Conservation (phyloP, 2,888 invertebrate genomes). For the Drosophila percnosoma region DNA sequence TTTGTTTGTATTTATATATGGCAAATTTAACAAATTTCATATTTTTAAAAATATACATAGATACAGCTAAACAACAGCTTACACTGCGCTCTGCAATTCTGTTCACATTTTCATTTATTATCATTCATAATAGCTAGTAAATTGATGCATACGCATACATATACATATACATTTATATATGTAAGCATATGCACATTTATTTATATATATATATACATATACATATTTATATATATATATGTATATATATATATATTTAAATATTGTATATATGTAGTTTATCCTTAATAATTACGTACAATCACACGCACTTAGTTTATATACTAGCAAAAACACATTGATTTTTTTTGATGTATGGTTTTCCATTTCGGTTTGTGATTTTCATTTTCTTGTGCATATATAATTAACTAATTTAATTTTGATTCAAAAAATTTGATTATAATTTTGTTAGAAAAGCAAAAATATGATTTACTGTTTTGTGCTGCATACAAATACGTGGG, state of each 20-base stretch:
- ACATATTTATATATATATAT: conserved; percentile 31
- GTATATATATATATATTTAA: conserved; percentile 33
- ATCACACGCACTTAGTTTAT: conserved; percentile 76
- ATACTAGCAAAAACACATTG: conserved; percentile 67
- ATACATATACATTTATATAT: conserved; percentile 28
- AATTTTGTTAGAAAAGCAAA: conserved; percentile 45
- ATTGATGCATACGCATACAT: conserved; percentile 47
- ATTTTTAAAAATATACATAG: conserved; percentile 73
- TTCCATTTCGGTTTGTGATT: conserved; percentile 23
- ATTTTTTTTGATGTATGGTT: conserved; percentile 31
- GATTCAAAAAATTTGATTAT: conserved; percentile 9
- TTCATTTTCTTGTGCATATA: conserved; percentile 31
- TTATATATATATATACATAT: conserved; percentile 32
- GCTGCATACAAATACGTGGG: conserved; percentile 30
- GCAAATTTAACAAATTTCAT: conserved; percentile 78
- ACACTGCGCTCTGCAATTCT: conserved; percentile 33
- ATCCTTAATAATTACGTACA: conserved; percentile 68
- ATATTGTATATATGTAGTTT: conserved; percentile 53
- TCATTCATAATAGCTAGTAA: conserved; percentile 54
- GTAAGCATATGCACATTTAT: conserved; percentile 29
- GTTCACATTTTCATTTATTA: conserved; percentile 45
- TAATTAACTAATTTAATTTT: conserved; percentile 27
- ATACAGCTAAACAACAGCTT: conserved; percentile 65
- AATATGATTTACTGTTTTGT: conserved; percentile 15
- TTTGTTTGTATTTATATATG: conserved; percentile 76